Evolutionary conservation across 2,888 invertebrate genomes (phyloP), one percentile per base, ranked within the genome.

Genomic region (Biston stratarius): DNA sequence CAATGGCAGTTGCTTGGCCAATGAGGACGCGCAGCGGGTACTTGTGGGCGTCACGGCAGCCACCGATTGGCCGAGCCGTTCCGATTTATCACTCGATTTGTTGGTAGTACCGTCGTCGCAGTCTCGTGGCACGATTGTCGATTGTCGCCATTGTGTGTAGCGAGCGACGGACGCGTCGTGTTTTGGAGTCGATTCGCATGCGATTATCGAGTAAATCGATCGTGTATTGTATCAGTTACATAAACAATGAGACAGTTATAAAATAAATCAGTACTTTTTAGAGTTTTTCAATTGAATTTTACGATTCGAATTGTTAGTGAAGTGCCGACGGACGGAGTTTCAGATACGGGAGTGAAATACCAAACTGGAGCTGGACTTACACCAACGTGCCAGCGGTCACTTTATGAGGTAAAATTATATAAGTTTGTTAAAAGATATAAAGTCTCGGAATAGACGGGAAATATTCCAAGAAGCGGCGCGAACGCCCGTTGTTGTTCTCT

Each of bases 291-390:
- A 14, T 59, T 51, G 33, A 49, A 42, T 59, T 48, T 42, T 24
- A 33, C 10, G 33, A 49, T 48, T 49, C 14, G 49, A 47, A 66
- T 76, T 76, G 76, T 85, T 78, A 77, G 87, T 86, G 80, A 70
- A 81, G 89, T 83, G 86, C 84, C 83, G 85, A 73, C 83, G 82
- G 81, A 83, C 81, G 74, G 73, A 74, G 78, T 83, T 78, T 75
- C 80, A 78, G 64, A 71, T 63, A 73, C 70, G 77, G 79, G 82
- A 76, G 83, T 75, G 57, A 95, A 91, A 94, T 94, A 82, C 85
- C 95, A 96, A 91, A 94, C 95, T 96, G 96, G 96, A 96, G 95
- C 96, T 96, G 94, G 96, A 96, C 79, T 95, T 96, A 86, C 96
- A 96, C 83, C 96, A 96, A 94, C 96, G 96, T 94, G 95, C 96